Conservation (phyloP, 2,797 vertebrate genomes). For the Apogon hyalosoma region DNA sequence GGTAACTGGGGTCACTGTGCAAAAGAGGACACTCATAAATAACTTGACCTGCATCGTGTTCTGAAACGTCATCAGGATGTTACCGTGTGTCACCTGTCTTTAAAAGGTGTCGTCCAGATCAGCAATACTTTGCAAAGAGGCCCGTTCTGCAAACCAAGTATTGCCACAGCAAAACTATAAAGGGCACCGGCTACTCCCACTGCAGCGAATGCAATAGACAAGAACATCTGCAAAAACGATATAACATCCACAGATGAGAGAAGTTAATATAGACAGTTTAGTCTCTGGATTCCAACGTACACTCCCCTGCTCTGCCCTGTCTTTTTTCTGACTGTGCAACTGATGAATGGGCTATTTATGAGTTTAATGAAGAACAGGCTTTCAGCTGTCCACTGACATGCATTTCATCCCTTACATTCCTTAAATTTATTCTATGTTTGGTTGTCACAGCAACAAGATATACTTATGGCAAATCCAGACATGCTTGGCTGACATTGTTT, state of each 20-base stretch:
- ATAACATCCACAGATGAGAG: neutral
- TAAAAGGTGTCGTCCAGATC: slow-evolving; percentile 65
- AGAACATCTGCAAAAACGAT: slow-evolving; percentile 83
- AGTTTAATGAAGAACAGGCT: slow-evolving; percentile 1
- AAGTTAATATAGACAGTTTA: neutral
- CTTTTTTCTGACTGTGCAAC: neutral
- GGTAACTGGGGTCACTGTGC: slow-evolving; percentile 73
- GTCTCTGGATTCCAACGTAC: neutral
- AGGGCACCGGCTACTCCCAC: slow-evolving; percentile 81
- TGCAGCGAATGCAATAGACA: slow-evolving; percentile 84
- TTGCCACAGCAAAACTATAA: slow-evolving; percentile 81
- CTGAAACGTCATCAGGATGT: neutral
- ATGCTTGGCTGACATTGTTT: neutral
- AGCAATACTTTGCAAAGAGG: slow-evolving; percentile 64
- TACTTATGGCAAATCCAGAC: neutral
- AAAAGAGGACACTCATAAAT: neutral
- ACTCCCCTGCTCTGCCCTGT: neutral
- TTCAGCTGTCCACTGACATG: neutral
- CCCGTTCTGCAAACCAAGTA: slow-evolving; percentile 81
- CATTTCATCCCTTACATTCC: slow-evolving; percentile 12
- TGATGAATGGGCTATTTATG: neutral
- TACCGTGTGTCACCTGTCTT: slow-evolving; percentile 57
- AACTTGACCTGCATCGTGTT: neutral
- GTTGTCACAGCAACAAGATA: neutral
- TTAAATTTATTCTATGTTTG: neutral